Evolutionary conservation across 92 coral and sea anemone genomes (phyloP), one percentile per base, ranked within the genome.

Genomic region (Zoanthus solanderi): DNA sequence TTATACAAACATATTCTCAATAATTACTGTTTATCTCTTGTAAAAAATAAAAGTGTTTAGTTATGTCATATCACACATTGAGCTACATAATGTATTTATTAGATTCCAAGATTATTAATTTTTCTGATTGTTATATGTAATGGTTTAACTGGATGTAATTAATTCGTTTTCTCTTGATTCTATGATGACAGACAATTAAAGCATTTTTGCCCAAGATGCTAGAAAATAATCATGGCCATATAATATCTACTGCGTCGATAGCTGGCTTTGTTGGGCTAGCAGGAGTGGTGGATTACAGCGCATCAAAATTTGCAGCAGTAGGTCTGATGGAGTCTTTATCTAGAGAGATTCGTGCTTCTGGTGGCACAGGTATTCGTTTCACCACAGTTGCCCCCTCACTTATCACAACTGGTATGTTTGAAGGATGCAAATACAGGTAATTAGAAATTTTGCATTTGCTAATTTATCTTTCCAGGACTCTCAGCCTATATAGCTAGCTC

Each of bases 381-480:
- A 97, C 99, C 23, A 97, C 98, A 14, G 93, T 97, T 48, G 93
- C 95, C 29, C 99, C 99, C 18, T 89, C 96, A 12, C 93, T 94
- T 53, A 93, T 94, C 66, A 88, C 89, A 15, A 97, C 99, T 31
- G 99, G 99, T 57, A 89, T 97, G 93, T 97, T 97, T 94, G 94
- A 88, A 28, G 99, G 99, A 14, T 93, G 92, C 29, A 92, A 74
- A 84, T 90, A 92, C 67, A 95, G 96, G 99, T 63, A 63, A 17
- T 1, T 63, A 17, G 69, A n/a, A 63, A 16, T n/a, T 63, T 16
- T 1, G 17, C 10, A 17, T 63, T 17, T 16, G 23, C 3, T 17
- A 13, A 5, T 6, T 60, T 60, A 50, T 50, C 5, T 50, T 37
- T 37, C 42, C 42, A 37, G 2, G 42, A 37, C 42, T 37, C 4